These are phyloP conservation scores for Drosophila percnosoma DNA, from an alignment of 2,888 invertebrate species.

Conservation along the genomic window DNA sequence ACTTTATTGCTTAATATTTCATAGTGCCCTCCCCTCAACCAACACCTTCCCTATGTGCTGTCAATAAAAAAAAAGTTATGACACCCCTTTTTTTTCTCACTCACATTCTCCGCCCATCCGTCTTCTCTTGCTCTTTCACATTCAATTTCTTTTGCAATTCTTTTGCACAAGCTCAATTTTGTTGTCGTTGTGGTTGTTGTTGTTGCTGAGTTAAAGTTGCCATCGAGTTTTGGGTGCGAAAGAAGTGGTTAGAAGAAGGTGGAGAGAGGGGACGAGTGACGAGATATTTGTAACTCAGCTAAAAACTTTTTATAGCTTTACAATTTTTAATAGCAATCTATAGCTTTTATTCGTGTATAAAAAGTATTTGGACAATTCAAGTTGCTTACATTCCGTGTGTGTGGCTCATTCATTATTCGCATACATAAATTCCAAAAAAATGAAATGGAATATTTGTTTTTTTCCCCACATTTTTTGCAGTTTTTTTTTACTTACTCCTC, in stretches of 20 bases:
- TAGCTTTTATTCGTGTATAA: conserved; percentile 3
- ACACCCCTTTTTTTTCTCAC: conserved; percentile 19
- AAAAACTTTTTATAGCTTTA: conserved; percentile 14
- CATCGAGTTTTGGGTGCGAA: conserved; percentile 13
- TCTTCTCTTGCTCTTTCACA: conserved; percentile 22
- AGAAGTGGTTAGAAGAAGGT: background rate
- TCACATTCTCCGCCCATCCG: conserved; percentile 1
- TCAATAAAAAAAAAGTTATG: conserved; percentile 48
- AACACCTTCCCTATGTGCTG: conserved; percentile 2
- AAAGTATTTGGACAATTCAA: background rate
- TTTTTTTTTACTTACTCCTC: background rate
- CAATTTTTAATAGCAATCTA: conserved; percentile 2
- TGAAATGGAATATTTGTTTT: background rate
- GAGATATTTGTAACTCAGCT: conserved; percentile 9
- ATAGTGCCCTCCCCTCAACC: conserved; percentile 33
- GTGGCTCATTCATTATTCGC: background rate
- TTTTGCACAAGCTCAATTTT: conserved; percentile 29
- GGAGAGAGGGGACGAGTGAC: background rate
- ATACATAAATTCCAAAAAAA: background rate
- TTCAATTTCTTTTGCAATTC: conserved; percentile 38
- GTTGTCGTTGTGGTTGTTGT: background rate
- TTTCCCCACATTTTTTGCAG: background rate
- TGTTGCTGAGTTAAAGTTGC: conserved; percentile 20
- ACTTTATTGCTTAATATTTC: conserved; percentile 68
- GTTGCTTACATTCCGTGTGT: background rate